Conservation (phyloP, 1,140 invertebrate genomes). For the Vanessa tameamea region DNA sequence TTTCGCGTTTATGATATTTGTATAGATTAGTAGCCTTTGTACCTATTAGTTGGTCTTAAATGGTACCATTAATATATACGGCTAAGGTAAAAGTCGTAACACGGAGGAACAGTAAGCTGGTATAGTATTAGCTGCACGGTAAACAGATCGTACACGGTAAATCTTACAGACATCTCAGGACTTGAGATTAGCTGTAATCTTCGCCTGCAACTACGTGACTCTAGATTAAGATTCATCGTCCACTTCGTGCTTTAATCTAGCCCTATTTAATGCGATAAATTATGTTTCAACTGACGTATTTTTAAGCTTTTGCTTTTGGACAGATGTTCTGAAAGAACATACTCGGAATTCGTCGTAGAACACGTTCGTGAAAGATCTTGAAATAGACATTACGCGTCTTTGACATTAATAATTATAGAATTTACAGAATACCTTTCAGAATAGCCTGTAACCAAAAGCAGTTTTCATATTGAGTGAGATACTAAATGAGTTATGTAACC, state of each 20-base stretch:
- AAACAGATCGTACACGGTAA: conserved; percentile 26
- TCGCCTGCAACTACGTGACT: conserved; percentile 21
- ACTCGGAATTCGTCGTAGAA: no score
- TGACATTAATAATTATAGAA: no score
- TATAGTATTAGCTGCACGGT: conserved; percentile 20
- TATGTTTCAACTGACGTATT: not conserved
- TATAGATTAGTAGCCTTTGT: not conserved
- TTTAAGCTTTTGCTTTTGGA: not conserved
- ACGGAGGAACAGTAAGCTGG: not conserved
- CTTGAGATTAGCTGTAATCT: conserved; percentile 30
- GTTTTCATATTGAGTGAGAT: no score
- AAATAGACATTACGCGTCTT: no score
- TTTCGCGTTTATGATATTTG: no score
- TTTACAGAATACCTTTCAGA: no score
- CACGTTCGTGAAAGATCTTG: no score
- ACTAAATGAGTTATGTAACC: no score
- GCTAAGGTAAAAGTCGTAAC: conserved; percentile 3
- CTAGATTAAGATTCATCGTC: not conserved
- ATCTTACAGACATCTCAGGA: conserved; percentile 24
- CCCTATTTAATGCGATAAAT: not conserved
- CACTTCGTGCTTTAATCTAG: not conserved
- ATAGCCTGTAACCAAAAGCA: no score
- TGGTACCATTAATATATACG: not conserved
- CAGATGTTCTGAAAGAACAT: no score
- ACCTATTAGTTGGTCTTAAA: not conserved